Evolutionary conservation across 1,140 invertebrate genomes (phyloP).

Genomic region (Bombus turneri): DNA sequence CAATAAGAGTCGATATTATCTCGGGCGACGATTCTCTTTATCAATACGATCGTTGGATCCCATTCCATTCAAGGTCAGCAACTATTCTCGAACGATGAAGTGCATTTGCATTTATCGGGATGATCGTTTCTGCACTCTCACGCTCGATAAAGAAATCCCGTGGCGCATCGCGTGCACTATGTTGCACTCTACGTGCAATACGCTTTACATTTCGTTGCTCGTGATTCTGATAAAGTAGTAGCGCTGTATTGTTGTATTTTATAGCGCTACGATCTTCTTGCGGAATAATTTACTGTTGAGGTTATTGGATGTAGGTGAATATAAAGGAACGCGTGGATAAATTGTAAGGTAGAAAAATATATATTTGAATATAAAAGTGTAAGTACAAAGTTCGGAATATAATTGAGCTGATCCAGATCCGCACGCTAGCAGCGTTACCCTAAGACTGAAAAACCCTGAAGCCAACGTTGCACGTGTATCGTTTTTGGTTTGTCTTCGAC

Average conservation of each 20-base stretch:
- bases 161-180: not conserved
- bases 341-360: no score
- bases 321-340: no score
- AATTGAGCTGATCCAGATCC: no score
- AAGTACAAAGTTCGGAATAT: no score
- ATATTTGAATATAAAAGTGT: no score
- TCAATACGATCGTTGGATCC: conserved; percentile 25
- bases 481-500: no score
- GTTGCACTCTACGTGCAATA: not conserved
- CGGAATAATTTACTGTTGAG: no score
- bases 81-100: not conserved
- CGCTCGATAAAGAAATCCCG: conserved; percentile 21
- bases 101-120: conserved; percentile 12
- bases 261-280: no score
- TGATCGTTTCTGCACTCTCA: not conserved
- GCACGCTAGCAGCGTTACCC: no score
- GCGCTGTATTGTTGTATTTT: not conserved
- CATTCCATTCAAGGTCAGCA: conserved; percentile 15
- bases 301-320: no score
- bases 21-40: conserved; percentile 12
- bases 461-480: no score
- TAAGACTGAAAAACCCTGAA: no score
- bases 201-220: not conserved
- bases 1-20: conserved; percentile 1
- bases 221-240: not conserved